These are phyloP conservation scores for Vanacampus margaritifer DNA, from an alignment of 2,113 vertebrate genomes.

Conservation along the genomic window DNA sequence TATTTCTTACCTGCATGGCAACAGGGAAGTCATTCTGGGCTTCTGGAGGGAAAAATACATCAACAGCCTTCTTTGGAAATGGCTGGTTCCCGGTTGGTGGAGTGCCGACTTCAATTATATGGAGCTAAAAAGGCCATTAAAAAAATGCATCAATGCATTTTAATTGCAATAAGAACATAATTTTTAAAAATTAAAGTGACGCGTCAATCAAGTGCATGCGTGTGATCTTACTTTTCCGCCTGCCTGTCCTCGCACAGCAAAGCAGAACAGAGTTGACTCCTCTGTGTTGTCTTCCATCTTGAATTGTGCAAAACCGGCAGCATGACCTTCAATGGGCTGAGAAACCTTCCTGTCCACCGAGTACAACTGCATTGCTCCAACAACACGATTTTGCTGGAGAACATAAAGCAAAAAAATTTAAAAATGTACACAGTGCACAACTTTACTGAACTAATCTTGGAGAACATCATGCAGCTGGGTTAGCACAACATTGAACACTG, in stretches of 20 bases:
- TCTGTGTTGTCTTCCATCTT: constrained; percentile 99
- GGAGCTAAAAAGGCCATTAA: constrained; percentile 75
- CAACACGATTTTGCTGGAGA: constrained; percentile 94
- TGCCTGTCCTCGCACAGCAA: constrained; percentile 95
- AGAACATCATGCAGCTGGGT: too few relatives aligned
- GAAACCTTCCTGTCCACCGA: constrained; percentile 98
- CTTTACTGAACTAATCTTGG: neutral
- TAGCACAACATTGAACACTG: too few relatives aligned
- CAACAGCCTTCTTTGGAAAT: constrained; percentile 98
- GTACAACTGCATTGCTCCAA: constrained; percentile 98
- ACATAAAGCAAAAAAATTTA: constrained; percentile 1
- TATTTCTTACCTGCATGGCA: constrained; percentile 90
- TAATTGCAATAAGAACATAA: neutral
- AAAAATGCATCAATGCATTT: neutral
- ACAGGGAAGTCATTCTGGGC: constrained; percentile 99
- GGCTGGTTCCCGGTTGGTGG: constrained; percentile 96
- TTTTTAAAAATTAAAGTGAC: neutral
- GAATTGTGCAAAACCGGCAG: constrained; percentile 96
- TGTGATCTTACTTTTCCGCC: constrained; percentile 88
- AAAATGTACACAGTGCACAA: neutral
- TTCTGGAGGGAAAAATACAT: constrained; percentile 98
- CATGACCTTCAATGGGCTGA: constrained; percentile 96
- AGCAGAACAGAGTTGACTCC: constrained; percentile 97
- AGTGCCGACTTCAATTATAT: constrained; percentile 98
- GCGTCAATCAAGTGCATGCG: neutral